Percentiles rank a stretch among this genome's conserved stretches.
Conservation (phyloP, 2,888 invertebrate genomes). For the Cheilosia scutellata region DNA sequence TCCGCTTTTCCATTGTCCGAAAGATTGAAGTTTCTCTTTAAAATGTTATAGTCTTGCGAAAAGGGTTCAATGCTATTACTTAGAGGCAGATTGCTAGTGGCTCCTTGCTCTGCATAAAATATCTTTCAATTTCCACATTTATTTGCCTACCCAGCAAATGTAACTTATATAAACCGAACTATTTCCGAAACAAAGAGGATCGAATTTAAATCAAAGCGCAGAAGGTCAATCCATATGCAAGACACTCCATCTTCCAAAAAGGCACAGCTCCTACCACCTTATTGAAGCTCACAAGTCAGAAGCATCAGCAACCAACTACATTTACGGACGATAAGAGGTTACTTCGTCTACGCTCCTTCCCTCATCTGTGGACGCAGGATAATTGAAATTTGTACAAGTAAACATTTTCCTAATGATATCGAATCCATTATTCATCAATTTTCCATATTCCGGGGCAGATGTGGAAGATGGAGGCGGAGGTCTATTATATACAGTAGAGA, state of each 20-base stretch:
- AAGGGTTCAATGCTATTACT: too few relatives aligned
- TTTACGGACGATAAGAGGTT: constrained; percentile 22
- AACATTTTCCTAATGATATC: constrained; percentile 79
- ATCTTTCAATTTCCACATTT: too few relatives aligned
- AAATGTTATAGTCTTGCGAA: too few relatives aligned
- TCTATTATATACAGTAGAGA: neutral
- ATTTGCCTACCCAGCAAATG: too few relatives aligned
- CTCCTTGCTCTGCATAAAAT: too few relatives aligned
- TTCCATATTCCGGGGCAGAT: constrained; percentile 65
- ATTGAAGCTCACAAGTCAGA: constrained; percentile 23
- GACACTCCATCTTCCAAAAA: constrained; percentile 28
- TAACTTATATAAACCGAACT: too few relatives aligned
- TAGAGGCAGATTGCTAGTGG: too few relatives aligned
- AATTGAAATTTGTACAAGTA: constrained; percentile 76
- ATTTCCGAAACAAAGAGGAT: neutral
- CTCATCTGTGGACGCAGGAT: constrained; percentile 36
- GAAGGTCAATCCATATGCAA: constrained; percentile 2
- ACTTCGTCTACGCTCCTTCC: constrained; percentile 50
- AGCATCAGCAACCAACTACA: constrained; percentile 17
- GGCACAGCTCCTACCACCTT: constrained; percentile 46
- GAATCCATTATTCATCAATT: constrained; percentile 79
- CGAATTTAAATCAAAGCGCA: constrained; percentile 2
- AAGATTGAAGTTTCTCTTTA: too few relatives aligned
- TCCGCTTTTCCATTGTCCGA: too few relatives aligned
- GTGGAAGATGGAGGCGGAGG: constrained; percentile 33